phyloP scores from a whole-genome alignment of 2,888 invertebrate genomes.

The Rhagophthalmus giganteus region DNA sequence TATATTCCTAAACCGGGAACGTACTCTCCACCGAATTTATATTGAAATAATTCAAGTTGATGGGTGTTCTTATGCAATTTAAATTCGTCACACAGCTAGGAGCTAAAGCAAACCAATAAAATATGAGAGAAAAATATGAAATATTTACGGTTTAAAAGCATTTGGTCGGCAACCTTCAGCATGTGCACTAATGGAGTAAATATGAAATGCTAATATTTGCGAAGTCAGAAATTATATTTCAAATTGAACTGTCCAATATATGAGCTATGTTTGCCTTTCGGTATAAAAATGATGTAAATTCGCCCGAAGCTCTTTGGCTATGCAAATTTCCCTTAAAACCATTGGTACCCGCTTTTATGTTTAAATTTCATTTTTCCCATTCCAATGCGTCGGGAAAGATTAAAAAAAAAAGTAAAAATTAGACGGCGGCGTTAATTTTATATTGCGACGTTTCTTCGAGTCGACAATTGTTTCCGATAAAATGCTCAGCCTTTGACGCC shows the following conservation, averaged over 20 bases:
- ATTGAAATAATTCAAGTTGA: conserved; percentile 49
- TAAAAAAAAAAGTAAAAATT: not conserved
- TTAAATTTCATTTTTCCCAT: conserved; percentile 37
- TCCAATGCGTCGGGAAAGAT: conserved; percentile 5
- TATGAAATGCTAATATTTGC: conserved; percentile 56
- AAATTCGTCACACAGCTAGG: conserved; percentile 50
- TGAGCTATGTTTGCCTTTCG: conserved; percentile 40
- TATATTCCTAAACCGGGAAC: conserved; percentile 31
- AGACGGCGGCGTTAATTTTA: not conserved
- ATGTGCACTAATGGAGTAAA: conserved; percentile 54
- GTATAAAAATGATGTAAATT: conserved; percentile 44
- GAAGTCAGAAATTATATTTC: conserved; percentile 52
- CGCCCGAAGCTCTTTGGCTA: conserved; percentile 37
- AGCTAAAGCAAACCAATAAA: conserved; percentile 46
- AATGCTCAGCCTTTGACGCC: not conserved
- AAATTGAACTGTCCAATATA: conserved; percentile 53
- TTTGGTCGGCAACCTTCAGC: conserved; percentile 44
- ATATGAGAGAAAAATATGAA: conserved; percentile 47
- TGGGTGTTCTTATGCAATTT: conserved; percentile 52
- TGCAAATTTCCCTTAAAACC: conserved; percentile 41
- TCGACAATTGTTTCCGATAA: not conserved
- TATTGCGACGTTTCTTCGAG: not conserved
- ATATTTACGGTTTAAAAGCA: conserved; percentile 46
- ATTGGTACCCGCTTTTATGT: conserved; percentile 39
- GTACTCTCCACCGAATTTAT: conserved; percentile 44